Base-by-base conservation (phyloP, 2,113 vertebrate genomes). In the Nerophis lumbriciformis region DNA sequence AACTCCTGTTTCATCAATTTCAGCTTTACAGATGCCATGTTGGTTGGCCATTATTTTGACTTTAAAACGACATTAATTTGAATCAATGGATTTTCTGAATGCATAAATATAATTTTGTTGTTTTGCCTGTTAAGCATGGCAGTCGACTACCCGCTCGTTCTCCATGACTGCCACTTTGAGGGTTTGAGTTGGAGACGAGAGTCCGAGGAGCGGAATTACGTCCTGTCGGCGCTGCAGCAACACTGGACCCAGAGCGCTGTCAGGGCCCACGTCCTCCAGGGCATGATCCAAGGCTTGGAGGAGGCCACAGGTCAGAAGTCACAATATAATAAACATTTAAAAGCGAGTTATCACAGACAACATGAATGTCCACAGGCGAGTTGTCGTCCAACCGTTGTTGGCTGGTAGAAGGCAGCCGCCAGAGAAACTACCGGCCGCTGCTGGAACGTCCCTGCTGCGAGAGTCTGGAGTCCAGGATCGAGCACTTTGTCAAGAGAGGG, bases 81-180 rank as follows among this genome's bases (percentile, higher is more conserved):
- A 67, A 48, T 35, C 14, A 42, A 9, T 42, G 8, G 2, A 42
- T 10, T 42, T 42, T 42, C 10, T 9, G 8, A 42, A 9, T 42
- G 10, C 42, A 2, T 45, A 11, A 12, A 11, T 45, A 45, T 45
- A 4, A 45, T 45, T 45, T 57, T 44, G 28, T 42, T 56, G 14
- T 49, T 10, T 51, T 21, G 1, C 14, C 14, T 49, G 53, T 50
- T 44, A 21, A 99, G 96, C 83, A 99, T 98, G 97, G 97, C 96
- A 0, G 91, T 96, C 0, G 95, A 99, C 82, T 96, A 91, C 70
- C 96, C 96, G 15, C 87, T 98, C 54, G 92, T 99, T 49, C 86
- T 98, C 7, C 89, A 94, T 0, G 74, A 94, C 74, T 99, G 97
- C 0, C 87, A 91, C 63, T 99, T 97, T 38, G 88, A 93, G 47